Evolutionary conservation across 2,888 invertebrate species (phyloP), one percentile per base, ranked within the genome.

Genomic region (Megastigmus dorsalis): DNA sequence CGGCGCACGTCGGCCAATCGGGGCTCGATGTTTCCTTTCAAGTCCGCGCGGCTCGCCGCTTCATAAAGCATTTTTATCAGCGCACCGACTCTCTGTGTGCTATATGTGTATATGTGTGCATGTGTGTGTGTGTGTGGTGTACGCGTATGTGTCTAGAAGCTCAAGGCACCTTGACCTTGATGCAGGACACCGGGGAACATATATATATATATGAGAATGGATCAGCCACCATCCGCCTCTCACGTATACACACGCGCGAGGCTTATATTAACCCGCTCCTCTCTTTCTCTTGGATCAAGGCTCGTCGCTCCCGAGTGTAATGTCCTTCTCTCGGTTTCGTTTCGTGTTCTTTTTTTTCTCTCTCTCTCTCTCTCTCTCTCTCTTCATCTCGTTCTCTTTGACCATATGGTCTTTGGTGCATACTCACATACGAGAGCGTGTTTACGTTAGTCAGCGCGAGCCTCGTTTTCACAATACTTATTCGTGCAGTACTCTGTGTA

Each of bases 91-190:
- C n/a, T n/a, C n/a, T n/a, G n/a, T n/a, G n/a, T n/a, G n/a, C n/a
- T n/a, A n/a, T n/a, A n/a, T n/a, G n/a, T n/a, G n/a, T n/a, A n/a
- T n/a, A n/a, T n/a, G n/a, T n/a, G n/a, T n/a, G n/a, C n/a, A n/a
- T n/a, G n/a, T n/a, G n/a, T n/a, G n/a, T n/a, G n/a, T n/a, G n/a
- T n/a, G n/a, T n/a, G n/a, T n/a, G n/a, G n/a, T n/a, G n/a, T n/a
- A 13, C 26, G 36, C 5, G 82, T 79, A 78, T 79, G 79, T 79
- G 77, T 78, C 41, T 23, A 60, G 76, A 71, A 68, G 78, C 43
- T 28, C 36, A 1, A 68, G 70, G 78, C 78, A 82, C 84, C 84
- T 85, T 83, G 84, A 85, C 85, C 85, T 86, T 86, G 84, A 76
- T 62, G 68, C 75, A 77, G n/a, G n/a, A n/a, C 74, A 72, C 60